Percentiles rank a stretch among this genome's conserved stretches.
These are phyloP conservation scores for Luffia ferchaultella DNA, from an alignment of 2,888 invertebrate genomes.

Conservation along the genomic window DNA sequence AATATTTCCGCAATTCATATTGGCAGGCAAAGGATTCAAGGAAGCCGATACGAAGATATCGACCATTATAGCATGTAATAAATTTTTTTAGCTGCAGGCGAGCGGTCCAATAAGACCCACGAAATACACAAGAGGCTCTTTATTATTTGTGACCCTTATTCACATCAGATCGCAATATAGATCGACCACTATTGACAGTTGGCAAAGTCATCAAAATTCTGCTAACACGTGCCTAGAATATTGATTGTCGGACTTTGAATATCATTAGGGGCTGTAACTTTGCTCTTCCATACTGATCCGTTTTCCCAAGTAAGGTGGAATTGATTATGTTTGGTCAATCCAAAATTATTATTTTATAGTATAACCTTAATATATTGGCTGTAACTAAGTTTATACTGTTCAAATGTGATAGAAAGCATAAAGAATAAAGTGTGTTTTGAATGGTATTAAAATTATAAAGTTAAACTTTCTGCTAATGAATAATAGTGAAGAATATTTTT, in stretches of 20 bases:
- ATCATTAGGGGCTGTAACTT: neutral
- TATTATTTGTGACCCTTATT: neutral
- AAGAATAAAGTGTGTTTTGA: no score
- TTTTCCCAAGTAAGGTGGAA: neutral
- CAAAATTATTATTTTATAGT: no score
- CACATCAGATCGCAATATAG: constrained; percentile 26
- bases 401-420: no score
- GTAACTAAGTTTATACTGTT: no score
- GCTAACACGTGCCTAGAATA: constrained; percentile 29
- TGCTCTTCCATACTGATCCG: neutral
- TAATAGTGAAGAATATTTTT: no score
- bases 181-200: constrained; percentile 35
- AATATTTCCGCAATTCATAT: neutral
- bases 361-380: no score
- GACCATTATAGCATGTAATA: neutral
- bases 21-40: neutral
- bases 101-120: neutral
- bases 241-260: neutral
- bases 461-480: no score
- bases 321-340: neutral
- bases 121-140: neutral
- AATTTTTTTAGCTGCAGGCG: neutral
- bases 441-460: no score
- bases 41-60: neutral
- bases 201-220: constrained; percentile 44